phyloP scores from a whole-genome alignment of 2,888 invertebrate genomes.

The Noctuana brunneofusca region DNA sequence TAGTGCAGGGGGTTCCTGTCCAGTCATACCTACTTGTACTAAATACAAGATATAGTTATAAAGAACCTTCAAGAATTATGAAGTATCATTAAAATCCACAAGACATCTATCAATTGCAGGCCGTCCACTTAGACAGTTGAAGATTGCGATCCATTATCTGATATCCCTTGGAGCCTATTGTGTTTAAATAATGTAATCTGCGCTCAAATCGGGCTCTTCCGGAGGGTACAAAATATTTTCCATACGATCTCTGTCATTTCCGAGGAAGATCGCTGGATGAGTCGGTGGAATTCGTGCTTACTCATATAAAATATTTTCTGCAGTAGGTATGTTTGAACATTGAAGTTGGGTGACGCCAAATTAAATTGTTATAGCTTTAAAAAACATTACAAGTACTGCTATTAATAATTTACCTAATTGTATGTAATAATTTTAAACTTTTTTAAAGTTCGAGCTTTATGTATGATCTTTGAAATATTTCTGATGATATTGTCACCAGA shows the following conservation, averaged over 20 bases:
- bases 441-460: no score
- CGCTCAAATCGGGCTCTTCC: slow-evolving; percentile 33
- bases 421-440: no score
- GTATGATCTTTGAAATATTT: no score
- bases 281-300: slow-evolving; percentile 38
- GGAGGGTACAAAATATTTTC: slow-evolving; percentile 44
- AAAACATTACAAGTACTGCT: no score
- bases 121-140: slow-evolving; percentile 31
- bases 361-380: no score
- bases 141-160: slow-evolving; percentile 33
- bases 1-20: background rate
- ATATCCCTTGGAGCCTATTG: slow-evolving; percentile 33
- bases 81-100: background rate
- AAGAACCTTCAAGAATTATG: no score
- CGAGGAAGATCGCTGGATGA: slow-evolving; percentile 42
- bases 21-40: background rate
- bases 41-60: no score
- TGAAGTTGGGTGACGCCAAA: background rate
- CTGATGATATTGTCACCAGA: no score
- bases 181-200: slow-evolving; percentile 34
- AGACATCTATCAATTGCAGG: slow-evolving; percentile 22
- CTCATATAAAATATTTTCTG: background rate
- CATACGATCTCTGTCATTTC: slow-evolving; percentile 47
- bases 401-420: no score
- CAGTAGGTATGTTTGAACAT: slow-evolving; percentile 2